A percentile compares a stretch with the other conserved stretches of the same genome.
phyloP scores from a whole-genome alignment of 2,113 vertebrate species.

The Sceloporus undulatus region DNA sequence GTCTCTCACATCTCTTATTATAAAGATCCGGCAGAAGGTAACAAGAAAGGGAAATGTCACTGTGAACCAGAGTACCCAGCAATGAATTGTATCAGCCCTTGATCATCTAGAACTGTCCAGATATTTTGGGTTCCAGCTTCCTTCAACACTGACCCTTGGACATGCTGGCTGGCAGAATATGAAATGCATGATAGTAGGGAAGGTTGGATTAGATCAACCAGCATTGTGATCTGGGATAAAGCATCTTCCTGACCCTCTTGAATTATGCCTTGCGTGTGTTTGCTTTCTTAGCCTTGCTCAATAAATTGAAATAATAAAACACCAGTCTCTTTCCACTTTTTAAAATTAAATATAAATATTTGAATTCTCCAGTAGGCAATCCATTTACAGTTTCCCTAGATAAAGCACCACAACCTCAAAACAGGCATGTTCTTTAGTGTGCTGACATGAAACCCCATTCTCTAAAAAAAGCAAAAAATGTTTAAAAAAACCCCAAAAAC shows the following conservation, averaged over 20 bases:
- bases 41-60: neutral
- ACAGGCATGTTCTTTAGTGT: neutral
- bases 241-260: neutral
- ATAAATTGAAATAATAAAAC: constrained; percentile 5
- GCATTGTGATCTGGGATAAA: neutral
- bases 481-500: neutral
- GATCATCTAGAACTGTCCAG: neutral
- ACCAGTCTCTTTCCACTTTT: neutral
- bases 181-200: neutral
- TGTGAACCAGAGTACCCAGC: neutral
- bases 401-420: constrained; percentile 15
- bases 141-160: neutral
- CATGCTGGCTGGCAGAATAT: neutral
- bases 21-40: neutral
- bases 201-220: neutral
- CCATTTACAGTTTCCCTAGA: constrained; percentile 2
- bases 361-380: constrained; percentile 25
- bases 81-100: neutral
- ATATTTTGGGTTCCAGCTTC: neutral
- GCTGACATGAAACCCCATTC: neutral
- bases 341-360: constrained; percentile 48
- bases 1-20: no score
- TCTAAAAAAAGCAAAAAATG: neutral
- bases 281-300: no score
- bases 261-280: neutral